A percentile compares a stretch with the other conserved stretches of the same genome.
Conservation (phyloP, 2,888 invertebrate species). For the Alsophila aescularia region DNA sequence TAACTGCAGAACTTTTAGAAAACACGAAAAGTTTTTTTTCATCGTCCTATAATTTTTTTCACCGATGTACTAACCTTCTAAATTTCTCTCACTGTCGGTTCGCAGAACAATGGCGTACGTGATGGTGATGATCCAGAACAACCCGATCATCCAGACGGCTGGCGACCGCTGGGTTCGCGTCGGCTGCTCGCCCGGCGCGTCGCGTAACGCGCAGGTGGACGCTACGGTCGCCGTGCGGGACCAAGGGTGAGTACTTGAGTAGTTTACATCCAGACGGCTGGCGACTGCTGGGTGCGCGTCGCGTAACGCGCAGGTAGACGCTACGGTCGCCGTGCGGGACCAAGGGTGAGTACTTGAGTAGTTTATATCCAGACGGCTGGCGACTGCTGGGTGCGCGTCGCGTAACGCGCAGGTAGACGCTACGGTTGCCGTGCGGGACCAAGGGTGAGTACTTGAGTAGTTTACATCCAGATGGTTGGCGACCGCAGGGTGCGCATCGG, state of each 20-base stretch:
- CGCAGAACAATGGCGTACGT: constrained; percentile 89
- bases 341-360: constrained; percentile 56
- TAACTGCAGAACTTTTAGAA: too few relatives aligned
- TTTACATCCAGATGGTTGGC: constrained; percentile 92
- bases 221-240: constrained; percentile 78
- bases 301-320: constrained; percentile 60
- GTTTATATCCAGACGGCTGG: constrained; percentile 92
- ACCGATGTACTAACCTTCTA: too few relatives aligned
- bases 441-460: constrained; percentile 55
- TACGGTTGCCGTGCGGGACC: constrained; percentile 75
- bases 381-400: constrained; percentile 87
- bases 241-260: constrained; percentile 56
- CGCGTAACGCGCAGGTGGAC: constrained; percentile 59
- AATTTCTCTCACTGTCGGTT: neutral
- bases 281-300: constrained; percentile 88
- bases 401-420: constrained; percentile 65
- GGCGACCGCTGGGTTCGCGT: constrained; percentile 92
- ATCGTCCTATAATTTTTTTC: too few relatives aligned
- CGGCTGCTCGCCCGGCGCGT: constrained; percentile 87
- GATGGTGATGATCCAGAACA: constrained; percentile 92
- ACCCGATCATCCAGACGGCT: constrained; percentile 92
- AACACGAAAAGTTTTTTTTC: too few relatives aligned
- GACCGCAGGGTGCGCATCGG: constrained; percentile 91
- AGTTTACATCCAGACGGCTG: constrained; percentile 91
- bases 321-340: constrained; percentile 77